Evolutionary conservation across 2,113 vertebrate species (phyloP).

Genomic region (Takifugu flavidus): DNA sequence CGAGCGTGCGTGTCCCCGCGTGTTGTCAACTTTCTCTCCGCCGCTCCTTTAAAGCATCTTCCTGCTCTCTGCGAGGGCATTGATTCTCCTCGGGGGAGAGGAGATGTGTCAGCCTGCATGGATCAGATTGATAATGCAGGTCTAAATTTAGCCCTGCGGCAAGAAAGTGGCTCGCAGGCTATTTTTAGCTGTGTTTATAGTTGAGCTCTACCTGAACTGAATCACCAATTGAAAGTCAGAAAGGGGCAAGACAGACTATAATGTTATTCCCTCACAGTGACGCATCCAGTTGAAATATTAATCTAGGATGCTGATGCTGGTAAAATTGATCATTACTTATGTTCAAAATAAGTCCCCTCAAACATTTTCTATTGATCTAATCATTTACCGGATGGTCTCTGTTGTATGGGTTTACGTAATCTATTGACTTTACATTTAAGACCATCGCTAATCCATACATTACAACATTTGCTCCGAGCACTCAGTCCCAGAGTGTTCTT

Average conservation of each 20-base stretch:
- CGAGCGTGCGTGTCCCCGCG: constrained; percentile 14
- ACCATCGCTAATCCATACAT: constrained; percentile 26
- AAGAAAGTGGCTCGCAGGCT: constrained; percentile 54
- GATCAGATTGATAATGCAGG: constrained; percentile 71
- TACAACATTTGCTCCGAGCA: constrained; percentile 16
- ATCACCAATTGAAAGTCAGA: constrained; percentile 39
- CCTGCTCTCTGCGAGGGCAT: constrained; percentile 55
- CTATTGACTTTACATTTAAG: constrained; percentile 32
- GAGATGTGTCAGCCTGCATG: constrained; percentile 61
- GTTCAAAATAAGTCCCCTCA: constrained; percentile 23
- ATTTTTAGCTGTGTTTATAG: constrained; percentile 75
- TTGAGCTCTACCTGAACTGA: constrained; percentile 51
- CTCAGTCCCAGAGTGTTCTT: constrained; percentile 6
- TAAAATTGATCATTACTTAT: constrained; percentile 28
- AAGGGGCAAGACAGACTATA: background rate
- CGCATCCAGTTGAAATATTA: constrained; percentile 37
- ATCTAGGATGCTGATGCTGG: constrained; percentile 21
- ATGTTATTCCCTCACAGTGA: constrained; percentile 28
- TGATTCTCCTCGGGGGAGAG: constrained; percentile 54
- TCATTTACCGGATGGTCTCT: constrained; percentile 7
- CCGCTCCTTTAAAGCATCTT: constrained; percentile 24
- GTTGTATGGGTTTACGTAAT: constrained; percentile 19
- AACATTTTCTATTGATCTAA: constrained; percentile 33
- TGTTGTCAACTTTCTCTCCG: constrained; percentile 25
- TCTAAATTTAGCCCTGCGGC: constrained; percentile 76